Evolutionary conservation across 2,888 invertebrate species (phyloP), one percentile per base, ranked within the genome.

Genomic region (Scaptomyza parva): DNA sequence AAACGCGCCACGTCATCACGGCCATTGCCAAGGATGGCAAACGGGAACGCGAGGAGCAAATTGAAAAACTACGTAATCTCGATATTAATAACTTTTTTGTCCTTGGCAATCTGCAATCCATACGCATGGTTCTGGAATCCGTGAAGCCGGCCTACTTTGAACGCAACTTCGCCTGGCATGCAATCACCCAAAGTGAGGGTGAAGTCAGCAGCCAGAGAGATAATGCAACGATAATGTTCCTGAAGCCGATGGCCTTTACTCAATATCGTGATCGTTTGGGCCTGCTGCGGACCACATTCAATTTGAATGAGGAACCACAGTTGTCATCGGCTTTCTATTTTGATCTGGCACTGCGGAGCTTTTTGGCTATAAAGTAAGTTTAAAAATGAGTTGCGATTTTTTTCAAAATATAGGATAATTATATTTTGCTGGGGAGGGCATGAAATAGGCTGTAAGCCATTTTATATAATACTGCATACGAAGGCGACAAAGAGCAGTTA

Each of bases 71-170:
- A 58, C 92, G 96, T 20, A 95, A 96, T 86, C 92, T 97, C 80
- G 97, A 97, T 86, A 96, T 98, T 40, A 96, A 97, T 22, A 97
- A 98, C 89, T 97, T 96, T 89, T 98, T 98, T 91, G 93, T 98
- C 9, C 92, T 98, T 50, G 97, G 96, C 3, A 95, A 94, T 81
- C 92, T 95, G 47, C 92, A 93, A 47, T 96, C 95, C 6, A 95
- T 97, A 53, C 94, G 94, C 78, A 92, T 93, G 61, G 94, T 95
- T 22, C 91, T 97, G 43, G 92, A 92, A 68, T 96, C 96, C 0
- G 95, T 96, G 66, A 93, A 94, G 44, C 94, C 95, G 40, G 94
- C 95, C 69, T 96, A 95, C 89, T 97, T 97, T 86, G 96, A 95
- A 14, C 93, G 95, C 61, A 96, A 97, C 91, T 96, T 95, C 76